Evolutionary conservation across 2,113 vertebrate species (phyloP), one percentile per base, ranked within the genome.

Genomic region (Protomyctophum bolini): DNA sequence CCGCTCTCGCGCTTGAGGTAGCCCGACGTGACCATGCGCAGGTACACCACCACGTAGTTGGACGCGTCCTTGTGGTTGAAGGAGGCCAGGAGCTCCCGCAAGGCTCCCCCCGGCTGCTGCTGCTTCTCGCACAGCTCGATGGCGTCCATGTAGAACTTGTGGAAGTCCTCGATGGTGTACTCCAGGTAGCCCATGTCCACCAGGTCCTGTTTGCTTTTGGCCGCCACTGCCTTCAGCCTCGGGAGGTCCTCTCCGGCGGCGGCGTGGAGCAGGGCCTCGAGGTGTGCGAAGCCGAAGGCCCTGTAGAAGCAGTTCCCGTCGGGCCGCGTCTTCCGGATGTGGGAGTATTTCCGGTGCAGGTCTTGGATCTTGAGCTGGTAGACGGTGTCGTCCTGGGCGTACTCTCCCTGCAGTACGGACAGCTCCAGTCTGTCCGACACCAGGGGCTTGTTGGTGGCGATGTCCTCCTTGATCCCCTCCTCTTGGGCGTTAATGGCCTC

Each of bases 51-150:
- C 68, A 96, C 89, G 77, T 95, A 96, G 77, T 96, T 94, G 0
- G 95, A 96, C 10, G 93, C 93, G 69, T 93, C 94, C 84, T 95
- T 94, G 83, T 96, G 94, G 1, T 95, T 95, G 74, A 96, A 96
- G 55, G 94, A 92, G n/a, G 80, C 84, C 81, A 95, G 81, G 73
- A 96, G 84, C 63, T 95, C 93, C 0, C 84, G 68, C 0, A 93
- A 83, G 0, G 92, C 87, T 41, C 33, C 33, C 5, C 33, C 33
- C 33, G 33, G 33, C 33, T 41, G 33, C 45, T 80, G 92, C 59
- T 92, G 92, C 81, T 94, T 94, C 85, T 95, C 94, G 80, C 93
- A 93, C 55, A 93, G 89, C 68, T 95, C 93, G 6, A 95, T 94
- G 77, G 95, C 88, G 87, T 95, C 94, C 94, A 95, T 94, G 33